Base-by-base conservation (phyloP, 2,888 invertebrate species). In the Allacma fusca region DNA sequence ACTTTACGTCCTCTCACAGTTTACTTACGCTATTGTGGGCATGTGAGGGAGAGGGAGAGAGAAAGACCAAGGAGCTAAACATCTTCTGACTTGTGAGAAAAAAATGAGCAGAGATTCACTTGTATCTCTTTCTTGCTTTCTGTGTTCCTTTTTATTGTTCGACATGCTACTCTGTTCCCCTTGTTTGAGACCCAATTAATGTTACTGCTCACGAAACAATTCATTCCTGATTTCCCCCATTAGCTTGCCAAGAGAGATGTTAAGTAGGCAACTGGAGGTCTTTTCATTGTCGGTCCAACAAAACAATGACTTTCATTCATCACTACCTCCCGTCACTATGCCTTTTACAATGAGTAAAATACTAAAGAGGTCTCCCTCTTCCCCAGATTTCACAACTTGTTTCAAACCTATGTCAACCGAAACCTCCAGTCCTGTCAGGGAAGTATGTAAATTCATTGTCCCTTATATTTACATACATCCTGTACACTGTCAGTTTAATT, bases 161-260 rank as follows among this genome's bases (percentile, higher is more conserved):
- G 4, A 34, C 34, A 34, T 9, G 34, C 34, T 34, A 34, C 9
- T 34, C 9, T 34, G 34, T 34, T 34, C 34, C 34, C 34, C 34
- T 34, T 34, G 34, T 34, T 34, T 34, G 21, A 72, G 44, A 5
- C 26, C 9, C 57, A 72, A 50, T 23, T 72, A 34, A 72, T 24
- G 62, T 62, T 44, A 75, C 64, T 71, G 71, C 50, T 71, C 71
- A 57, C 24, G 44, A 71, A 71, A 71, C 71, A 71, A 71, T 71
- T 71, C 50, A 71, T 50, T 71, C 71, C 50, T 71, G 71, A 71
- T 71, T 57, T 71, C 24, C 23, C 28, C 71, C 57, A 71, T 71
- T 71, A 71, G 50, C 71, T 71, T 19, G 40, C 23, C 26, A 64
- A 23, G 64, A 23, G 64, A 64, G 23, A 16, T 24, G 23, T 64